These are phyloP conservation scores for Machimus rusticus DNA, from an alignment of 2,888 invertebrate genomes.

Conservation along the genomic window DNA sequence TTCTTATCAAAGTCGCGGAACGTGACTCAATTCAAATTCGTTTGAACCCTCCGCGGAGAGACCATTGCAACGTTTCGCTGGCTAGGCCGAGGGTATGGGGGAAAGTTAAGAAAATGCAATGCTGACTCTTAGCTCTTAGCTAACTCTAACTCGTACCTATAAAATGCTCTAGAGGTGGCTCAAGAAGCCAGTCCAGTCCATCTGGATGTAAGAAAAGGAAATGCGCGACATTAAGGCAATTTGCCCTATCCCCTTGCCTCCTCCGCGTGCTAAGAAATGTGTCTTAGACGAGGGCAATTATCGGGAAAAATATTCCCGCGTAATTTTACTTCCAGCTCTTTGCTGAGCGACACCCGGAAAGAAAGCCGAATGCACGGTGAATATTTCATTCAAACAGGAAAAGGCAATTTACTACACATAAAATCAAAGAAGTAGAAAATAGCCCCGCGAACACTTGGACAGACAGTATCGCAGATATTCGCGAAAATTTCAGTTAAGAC, in stretches of 20 bases:
- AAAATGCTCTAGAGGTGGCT: not conserved
- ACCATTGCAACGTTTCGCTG: not conserved
- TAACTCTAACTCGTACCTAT: not conserved
- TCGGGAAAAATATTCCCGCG: conserved; percentile 13
- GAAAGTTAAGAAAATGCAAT: not conserved
- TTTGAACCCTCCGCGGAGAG: conserved; percentile 16
- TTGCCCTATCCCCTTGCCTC: not conserved
- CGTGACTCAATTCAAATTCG: conserved; percentile 41
- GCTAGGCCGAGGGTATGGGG: not conserved
- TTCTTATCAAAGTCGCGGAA: conserved; percentile 26
- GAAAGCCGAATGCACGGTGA: not conserved
- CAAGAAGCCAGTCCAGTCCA: conserved; percentile 5
- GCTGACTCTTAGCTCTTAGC: not conserved
- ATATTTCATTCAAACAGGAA: not conserved
- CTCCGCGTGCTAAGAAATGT: not conserved
- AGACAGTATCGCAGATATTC: not conserved
- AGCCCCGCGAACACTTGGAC: not conserved
- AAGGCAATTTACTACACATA: not conserved
- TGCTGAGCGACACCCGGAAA: not conserved
- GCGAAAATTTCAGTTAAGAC: not conserved
- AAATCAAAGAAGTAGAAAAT: not conserved
- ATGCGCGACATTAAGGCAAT: not conserved
- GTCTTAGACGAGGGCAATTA: conserved; percentile 16
- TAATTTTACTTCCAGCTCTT: not conserved
- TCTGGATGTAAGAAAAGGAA: not conserved